phyloP scores from a whole-genome alignment of 2,888 invertebrate genomes.

The Maniola hyperantus region DNA sequence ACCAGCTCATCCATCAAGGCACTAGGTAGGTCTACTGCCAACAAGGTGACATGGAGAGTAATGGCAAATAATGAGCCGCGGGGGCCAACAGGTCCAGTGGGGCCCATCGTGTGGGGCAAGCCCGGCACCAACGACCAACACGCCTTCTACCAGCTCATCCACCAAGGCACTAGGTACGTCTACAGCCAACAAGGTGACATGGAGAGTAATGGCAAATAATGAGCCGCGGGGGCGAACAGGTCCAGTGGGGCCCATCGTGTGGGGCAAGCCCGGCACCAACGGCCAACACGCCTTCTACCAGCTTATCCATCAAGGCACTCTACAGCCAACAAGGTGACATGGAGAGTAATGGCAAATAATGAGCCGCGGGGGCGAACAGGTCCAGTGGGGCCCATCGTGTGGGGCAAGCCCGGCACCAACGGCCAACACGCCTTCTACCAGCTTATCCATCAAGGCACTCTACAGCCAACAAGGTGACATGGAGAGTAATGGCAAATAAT shows the following conservation, averaged over 20 bases:
- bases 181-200: constrained; percentile 99
- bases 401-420: constrained; percentile 99
- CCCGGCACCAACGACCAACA: constrained; percentile 99
- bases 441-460: constrained; percentile 95
- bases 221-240: constrained; percentile 85
- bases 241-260: constrained; percentile 91
- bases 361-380: constrained; percentile 85
- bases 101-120: constrained; percentile 98
- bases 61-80: constrained; percentile 96
- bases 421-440: constrained; percentile 99
- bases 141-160: constrained; percentile 99
- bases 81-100: constrained; percentile 84
- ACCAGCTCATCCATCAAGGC: constrained; percentile 98
- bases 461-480: constrained; percentile 99
- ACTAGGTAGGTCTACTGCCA: constrained; percentile 89
- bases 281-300: constrained; percentile 99
- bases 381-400: constrained; percentile 91
- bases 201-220: constrained; percentile 99
- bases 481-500: constrained; percentile 99
- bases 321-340: constrained; percentile 99
- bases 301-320: constrained; percentile 95
- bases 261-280: constrained; percentile 99
- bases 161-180: constrained; percentile 89
- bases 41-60: constrained; percentile 99
- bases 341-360: constrained; percentile 99